A percentile compares a stretch with the other conserved stretches of the same genome.
Evolutionary conservation across 2,888 invertebrate species (phyloP).

Genomic region (Meiosimyza decipiens): DNA sequence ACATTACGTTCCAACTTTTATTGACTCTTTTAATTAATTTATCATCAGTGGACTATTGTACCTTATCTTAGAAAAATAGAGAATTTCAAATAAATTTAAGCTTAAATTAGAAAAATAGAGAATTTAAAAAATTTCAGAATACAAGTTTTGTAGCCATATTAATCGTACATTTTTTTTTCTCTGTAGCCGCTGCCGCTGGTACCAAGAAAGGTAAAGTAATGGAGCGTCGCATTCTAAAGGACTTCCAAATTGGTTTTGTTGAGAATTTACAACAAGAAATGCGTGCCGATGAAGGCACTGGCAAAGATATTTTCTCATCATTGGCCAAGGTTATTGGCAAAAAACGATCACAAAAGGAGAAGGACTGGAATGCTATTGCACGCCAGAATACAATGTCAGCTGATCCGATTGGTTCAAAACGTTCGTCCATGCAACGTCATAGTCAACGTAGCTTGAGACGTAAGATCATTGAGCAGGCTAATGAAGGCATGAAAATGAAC

Average conservation of each 20-base stretch:
- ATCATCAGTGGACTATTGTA: no score
- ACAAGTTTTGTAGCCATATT: no score
- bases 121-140: no score
- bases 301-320: slow-evolving; percentile 84
- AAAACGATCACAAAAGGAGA: slow-evolving; percentile 63
- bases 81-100: no score
- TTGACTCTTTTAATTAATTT: not conserved
- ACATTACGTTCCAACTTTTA: no score
- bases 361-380: slow-evolving; percentile 87
- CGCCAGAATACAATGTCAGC: slow-evolving; percentile 75
- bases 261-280: slow-evolving; percentile 84
- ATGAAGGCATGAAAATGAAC: slow-evolving; percentile 75
- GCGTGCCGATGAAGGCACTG: slow-evolving; percentile 71
- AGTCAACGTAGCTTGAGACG: slow-evolving; percentile 79
- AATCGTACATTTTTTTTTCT: no score
- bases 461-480: slow-evolving; percentile 76
- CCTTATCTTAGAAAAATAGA: no score
- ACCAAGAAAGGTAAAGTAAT: slow-evolving; percentile 79
- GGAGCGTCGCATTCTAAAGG: slow-evolving; percentile 86
- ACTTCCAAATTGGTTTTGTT: slow-evolving; percentile 90
- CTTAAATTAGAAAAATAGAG: no score
- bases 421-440: slow-evolving; percentile 74
- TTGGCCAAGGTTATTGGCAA: slow-evolving; percentile 84
- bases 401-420: slow-evolving; percentile 84
- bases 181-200: slow-evolving; percentile 73